Evolutionary conservation across 2,797 vertebrate genomes (phyloP).

Genomic region (Siniperca scherzeri): DNA sequence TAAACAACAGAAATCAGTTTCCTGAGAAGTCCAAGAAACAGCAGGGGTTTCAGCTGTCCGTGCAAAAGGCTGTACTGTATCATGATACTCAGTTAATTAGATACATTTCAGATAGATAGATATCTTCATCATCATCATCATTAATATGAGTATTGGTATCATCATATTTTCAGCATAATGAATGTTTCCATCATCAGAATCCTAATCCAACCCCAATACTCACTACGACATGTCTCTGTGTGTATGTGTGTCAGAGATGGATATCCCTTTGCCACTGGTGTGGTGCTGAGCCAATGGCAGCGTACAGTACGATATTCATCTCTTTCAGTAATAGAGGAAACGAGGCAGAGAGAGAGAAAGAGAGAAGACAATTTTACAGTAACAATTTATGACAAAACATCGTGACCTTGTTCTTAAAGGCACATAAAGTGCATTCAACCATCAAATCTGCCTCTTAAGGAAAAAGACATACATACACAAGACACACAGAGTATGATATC

Average conservation of each 20-base stretch:
- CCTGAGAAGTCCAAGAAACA: slow-evolving; percentile 56
- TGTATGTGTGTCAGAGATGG: slow-evolving; percentile 38
- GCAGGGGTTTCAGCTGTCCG: slow-evolving; percentile 47
- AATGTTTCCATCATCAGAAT: slow-evolving; percentile 26
- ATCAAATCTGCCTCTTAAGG: slow-evolving; percentile 7
- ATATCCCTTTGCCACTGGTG: slow-evolving; percentile 11
- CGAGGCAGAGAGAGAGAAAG: slow-evolving; percentile 38
- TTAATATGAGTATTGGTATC: neutral
- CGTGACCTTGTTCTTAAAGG: neutral
- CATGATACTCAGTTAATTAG: neutral
- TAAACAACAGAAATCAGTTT: slow-evolving; percentile 59
- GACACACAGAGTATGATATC: neutral
- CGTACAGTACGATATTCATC: slow-evolving; percentile 42
- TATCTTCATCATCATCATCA: neutral
- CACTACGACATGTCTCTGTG: slow-evolving; percentile 12
- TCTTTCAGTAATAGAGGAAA: slow-evolving; percentile 55
- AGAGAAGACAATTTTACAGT: slow-evolving; percentile 28
- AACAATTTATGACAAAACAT: slow-evolving; percentile 14
- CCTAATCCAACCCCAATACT: slow-evolving; percentile 26
- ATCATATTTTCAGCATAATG: slow-evolving; percentile 15
- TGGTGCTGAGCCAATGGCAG: slow-evolving; percentile 24
- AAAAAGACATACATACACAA: slow-evolving; percentile 8
- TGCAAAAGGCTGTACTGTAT: slow-evolving; percentile 15
- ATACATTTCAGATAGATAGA: slow-evolving; percentile 17
- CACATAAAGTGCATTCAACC: slow-evolving; percentile 23